These are phyloP conservation scores for Taeniopygia guttata DNA, from an alignment of 2,797 vertebrate species.

Conservation along the genomic window DNA sequence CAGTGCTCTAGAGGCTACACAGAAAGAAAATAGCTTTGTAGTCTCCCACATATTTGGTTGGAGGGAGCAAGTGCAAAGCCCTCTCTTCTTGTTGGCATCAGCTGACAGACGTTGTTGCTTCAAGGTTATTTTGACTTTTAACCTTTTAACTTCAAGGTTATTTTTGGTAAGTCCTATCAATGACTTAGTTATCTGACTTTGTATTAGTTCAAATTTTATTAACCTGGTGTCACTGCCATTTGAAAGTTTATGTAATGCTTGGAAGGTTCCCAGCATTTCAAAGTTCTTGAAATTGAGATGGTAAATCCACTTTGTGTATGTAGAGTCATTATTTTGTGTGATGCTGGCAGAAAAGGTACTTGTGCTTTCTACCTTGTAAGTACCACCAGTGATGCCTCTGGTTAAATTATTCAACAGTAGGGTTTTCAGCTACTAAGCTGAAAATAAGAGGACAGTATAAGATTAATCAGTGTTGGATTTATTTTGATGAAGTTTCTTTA, in stretches of 20 bases:
- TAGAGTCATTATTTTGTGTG: not conserved
- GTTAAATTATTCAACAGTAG: not conserved
- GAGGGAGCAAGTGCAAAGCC: not conserved
- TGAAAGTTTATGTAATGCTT: not conserved
- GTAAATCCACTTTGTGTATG: not conserved
- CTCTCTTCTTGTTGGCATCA: not conserved
- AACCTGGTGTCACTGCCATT: not conserved
- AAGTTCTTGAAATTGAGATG: not conserved
- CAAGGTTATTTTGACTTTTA: not conserved
- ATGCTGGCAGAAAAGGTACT: not conserved
- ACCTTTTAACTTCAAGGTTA: not conserved
- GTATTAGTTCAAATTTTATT: not conserved
- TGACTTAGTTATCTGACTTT: not conserved
- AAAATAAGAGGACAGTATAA: not conserved
- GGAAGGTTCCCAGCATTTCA: not conserved
- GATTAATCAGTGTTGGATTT: not conserved
- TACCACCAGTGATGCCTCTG: not conserved
- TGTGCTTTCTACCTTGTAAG: not conserved
- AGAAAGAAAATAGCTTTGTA: not conserved
- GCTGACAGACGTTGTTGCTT: not conserved
- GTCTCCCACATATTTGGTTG: not conserved
- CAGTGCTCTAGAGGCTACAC: not conserved
- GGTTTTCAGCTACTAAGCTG: not conserved
- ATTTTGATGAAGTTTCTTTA: not conserved
- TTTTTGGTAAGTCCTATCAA: not conserved